Evolutionary conservation across 2,888 invertebrate species (phyloP), one percentile per base, ranked within the genome.

Genomic region (Hemicrepidius hirtus): DNA sequence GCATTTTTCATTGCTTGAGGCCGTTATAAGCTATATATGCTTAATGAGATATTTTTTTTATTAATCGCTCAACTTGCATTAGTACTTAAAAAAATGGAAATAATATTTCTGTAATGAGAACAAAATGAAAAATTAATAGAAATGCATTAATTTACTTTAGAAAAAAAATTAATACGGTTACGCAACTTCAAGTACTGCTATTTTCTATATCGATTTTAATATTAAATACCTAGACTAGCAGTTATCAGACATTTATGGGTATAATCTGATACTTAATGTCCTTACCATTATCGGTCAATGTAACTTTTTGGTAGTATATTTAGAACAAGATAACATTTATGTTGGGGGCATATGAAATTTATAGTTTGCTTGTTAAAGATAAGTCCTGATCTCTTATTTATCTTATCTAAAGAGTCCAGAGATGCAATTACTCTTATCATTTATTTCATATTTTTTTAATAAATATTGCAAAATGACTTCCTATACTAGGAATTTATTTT

Each of bases 201-300:
- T 21, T 1, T 35, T 10, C 32, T 9, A n/a, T 28, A 21, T 53
- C 53, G 32, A 32, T 32, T 32, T 13, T 9, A 55, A 55, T 13
- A 12, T 37, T 9, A 57, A 37, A 37, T 37, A 57, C 37, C 37
- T 57, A 35, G 12, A 7, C 6, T 20, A 53, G 16, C 37, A 49
- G 35, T 60, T 24, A 41, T 63, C 53, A 62, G 32, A 72, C 24
- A 55, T 44, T 32, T 32, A 32, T 9, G 7, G 9, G 12, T 44
- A 40, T 49, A 71, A 66, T 68, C 68, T 49, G 57, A 28, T 63
- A 63, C 63, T 57, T 9, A 59, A 59, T 63, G 63, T 59, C 72
- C 72, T 72, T 68, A 62, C 28, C 40, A 60, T 72, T 72, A 72
- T 72, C 72, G 72, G 72, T 72, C 72, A 72, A 62, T 63, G 46